Percentiles rank a stretch among this genome's conserved stretches.
These are phyloP conservation scores for Conus canariensis DNA, from an alignment of 2,888 invertebrate genomes.

Conservation along the genomic window DNA sequence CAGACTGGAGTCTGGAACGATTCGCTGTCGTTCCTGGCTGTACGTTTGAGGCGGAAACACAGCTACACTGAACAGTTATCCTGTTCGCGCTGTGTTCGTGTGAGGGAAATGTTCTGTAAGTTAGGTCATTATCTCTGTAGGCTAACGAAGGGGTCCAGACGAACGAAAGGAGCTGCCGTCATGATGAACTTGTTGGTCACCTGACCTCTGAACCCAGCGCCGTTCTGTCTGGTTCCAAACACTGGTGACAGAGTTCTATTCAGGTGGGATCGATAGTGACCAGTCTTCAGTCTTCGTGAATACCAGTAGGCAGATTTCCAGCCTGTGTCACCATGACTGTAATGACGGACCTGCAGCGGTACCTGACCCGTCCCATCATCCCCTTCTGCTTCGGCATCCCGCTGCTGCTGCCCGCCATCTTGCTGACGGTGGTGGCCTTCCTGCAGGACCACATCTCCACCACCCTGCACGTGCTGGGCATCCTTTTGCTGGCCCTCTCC, in stretches of 20 bases:
- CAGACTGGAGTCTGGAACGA: neutral
- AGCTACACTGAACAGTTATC: neutral
- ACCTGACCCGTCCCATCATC: constrained; percentile 35
- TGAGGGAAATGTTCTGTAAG: neutral
- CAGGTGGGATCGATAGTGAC: too few species aligned
- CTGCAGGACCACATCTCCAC: constrained; percentile 32
- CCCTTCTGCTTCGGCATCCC: constrained; percentile 34
- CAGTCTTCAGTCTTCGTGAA: too few species aligned
- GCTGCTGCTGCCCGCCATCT: constrained; percentile 23
- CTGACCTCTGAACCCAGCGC: too few species aligned
- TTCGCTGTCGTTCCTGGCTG: neutral
- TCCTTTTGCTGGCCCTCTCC: constrained; percentile 24
- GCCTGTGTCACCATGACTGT: neutral
- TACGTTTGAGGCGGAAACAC: neutral
- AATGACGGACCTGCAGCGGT: neutral
- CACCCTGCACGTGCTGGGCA: constrained; percentile 34
- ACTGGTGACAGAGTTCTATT: too few species aligned
- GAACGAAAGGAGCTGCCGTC: too few species aligned
- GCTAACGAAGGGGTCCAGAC: too few species aligned
- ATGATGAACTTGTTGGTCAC: too few species aligned
- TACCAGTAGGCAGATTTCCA: too few species aligned
- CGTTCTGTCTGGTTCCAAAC: too few species aligned
- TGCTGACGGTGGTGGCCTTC: constrained; percentile 32
- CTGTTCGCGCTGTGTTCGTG: neutral
- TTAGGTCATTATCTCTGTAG: too few species aligned